These are phyloP conservation scores for Rhadinocentrus ornatus DNA, from an alignment of 2,797 vertebrate species.

Conservation along the genomic window DNA sequence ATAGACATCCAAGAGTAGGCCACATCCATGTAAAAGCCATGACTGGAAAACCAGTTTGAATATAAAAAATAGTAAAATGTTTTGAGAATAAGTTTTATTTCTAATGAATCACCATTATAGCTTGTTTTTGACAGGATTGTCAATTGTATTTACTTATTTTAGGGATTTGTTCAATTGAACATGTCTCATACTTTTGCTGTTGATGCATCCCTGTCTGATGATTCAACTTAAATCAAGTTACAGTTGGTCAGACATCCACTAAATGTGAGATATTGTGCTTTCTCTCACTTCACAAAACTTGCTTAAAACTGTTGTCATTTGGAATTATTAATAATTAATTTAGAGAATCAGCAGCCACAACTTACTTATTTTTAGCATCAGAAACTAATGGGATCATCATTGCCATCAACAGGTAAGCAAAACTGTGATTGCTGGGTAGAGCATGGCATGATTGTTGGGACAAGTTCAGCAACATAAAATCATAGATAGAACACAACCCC, in stretches of 20 bases:
- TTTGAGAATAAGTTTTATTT: slow-evolving; percentile 15
- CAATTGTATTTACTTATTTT: slow-evolving; percentile 14
- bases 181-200: not conserved
- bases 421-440: slow-evolving; percentile 35
- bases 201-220: slow-evolving; percentile 6
- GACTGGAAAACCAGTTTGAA: not conserved
- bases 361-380: slow-evolving; percentile 48
- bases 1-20: not conserved
- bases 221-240: not conserved
- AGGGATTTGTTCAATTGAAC: not conserved
- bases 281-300: slow-evolving; percentile 6
- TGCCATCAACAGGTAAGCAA: slow-evolving; percentile 45
- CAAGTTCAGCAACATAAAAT: slow-evolving; percentile 21
- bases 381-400: slow-evolving; percentile 25
- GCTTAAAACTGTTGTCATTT: slow-evolving; percentile 1
- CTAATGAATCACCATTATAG: slow-evolving; percentile 7
- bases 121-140: slow-evolving; percentile 10
- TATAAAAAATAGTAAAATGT: slow-evolving; percentile 1
- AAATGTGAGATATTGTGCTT: not conserved
- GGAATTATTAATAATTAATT: slow-evolving; percentile 5
- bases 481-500: slow-evolving; percentile 19
- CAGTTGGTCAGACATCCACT: not conserved
- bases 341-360: slow-evolving; percentile 28
- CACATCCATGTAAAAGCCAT: not conserved
- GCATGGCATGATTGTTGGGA: slow-evolving; percentile 13